Conservation (phyloP, 53 echinoderm and acorn worm species). For the Stichopus horrens region DNA sequence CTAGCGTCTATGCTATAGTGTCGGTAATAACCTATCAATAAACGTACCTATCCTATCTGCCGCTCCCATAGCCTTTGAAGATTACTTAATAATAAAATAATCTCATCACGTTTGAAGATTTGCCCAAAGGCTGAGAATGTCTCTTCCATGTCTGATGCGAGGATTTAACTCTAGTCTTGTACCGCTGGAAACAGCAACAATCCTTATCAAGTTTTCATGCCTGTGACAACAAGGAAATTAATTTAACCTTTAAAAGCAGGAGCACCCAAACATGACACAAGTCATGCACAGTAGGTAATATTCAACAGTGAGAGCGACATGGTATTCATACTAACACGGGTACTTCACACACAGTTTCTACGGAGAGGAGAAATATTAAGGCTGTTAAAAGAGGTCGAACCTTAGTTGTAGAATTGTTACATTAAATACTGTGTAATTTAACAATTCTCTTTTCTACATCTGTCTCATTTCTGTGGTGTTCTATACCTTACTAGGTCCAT, state of each 20-base stretch:
- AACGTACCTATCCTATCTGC: no score
- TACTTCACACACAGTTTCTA: background rate
- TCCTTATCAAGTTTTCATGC: background rate
- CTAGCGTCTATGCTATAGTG: no score
- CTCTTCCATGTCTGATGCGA: background rate
- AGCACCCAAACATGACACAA: no score
- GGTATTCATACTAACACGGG: background rate
- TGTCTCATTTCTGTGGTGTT: no score
- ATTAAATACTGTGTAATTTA: no score
- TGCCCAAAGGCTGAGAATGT: background rate
- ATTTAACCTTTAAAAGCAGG: background rate
- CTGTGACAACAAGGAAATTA: background rate
- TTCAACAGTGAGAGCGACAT: background rate
- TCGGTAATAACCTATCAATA: no score
- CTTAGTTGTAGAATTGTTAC: background rate
- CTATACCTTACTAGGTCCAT: no score
- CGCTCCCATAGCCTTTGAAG: no score
- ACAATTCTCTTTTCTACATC: no score
- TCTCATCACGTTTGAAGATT: background rate
- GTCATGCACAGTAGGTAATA: background rate
- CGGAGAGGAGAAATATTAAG: background rate
- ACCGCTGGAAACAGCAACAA: background rate
- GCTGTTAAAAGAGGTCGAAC: background rate
- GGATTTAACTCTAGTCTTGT: background rate
- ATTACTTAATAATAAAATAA: background rate